Percentiles rank a stretch among this genome's conserved stretches.
phyloP scores from a whole-genome alignment of 1,140 invertebrate species.

The Rhyacophila brunnea region DNA sequence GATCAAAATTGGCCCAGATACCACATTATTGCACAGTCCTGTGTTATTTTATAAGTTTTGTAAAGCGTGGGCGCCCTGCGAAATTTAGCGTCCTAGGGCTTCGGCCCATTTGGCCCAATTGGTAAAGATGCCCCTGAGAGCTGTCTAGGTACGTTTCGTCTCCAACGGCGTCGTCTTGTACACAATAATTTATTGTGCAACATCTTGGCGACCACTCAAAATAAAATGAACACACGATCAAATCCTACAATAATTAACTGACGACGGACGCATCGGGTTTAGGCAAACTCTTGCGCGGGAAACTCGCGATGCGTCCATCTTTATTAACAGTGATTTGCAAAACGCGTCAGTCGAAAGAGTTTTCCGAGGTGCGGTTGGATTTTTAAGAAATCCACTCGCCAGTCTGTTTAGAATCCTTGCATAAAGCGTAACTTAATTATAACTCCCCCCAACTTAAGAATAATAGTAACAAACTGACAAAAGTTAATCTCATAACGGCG shows the following conservation, averaged over 20 bases:
- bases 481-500: too few species aligned
- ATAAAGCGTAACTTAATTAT: not conserved
- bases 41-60: too few species aligned
- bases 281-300: not conserved
- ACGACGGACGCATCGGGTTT: conserved; percentile 3
- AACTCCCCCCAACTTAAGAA: not conserved
- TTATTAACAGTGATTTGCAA: conserved; percentile 25
- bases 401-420: not conserved
- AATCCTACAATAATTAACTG: conserved; percentile 10
- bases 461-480: too few species aligned
- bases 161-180: too few species aligned
- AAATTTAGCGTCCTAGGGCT: too few species aligned
- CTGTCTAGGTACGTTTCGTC: too few species aligned
- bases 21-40: too few species aligned
- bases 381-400: not conserved
- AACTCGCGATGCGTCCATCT: not conserved
- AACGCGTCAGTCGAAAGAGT: conserved; percentile 8
- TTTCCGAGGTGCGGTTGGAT: not conserved
- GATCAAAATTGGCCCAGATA: too few species aligned
- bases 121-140: too few species aligned
- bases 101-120: too few species aligned
- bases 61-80: too few species aligned
- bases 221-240: conserved; percentile 15
- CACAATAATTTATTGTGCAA: conserved; percentile 20
- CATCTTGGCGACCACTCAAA: conserved; percentile 29